Percentiles rank a stretch among this genome's conserved stretches.
Evolutionary conservation across 2,113 vertebrate species (phyloP).

Genomic region (Chelonoidis abingdonii): DNA sequence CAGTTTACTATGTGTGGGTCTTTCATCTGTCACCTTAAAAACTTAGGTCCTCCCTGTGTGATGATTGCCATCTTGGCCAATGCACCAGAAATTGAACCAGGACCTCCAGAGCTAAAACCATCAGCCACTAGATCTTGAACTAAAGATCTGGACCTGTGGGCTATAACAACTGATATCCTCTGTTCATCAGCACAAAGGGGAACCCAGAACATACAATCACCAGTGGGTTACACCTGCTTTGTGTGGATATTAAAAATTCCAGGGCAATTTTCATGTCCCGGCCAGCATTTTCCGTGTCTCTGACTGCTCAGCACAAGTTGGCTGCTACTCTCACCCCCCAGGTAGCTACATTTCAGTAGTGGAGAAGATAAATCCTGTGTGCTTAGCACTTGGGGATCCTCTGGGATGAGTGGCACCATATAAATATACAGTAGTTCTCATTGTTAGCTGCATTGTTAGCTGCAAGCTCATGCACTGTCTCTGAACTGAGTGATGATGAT

Average conservation of each 20-base stretch:
- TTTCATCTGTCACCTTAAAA: background rate
- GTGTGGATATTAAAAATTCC: too few species aligned
- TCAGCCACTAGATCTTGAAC: background rate
- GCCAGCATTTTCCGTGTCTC: background rate
- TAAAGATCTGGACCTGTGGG: background rate
- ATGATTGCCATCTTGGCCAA: background rate
- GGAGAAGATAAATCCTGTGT: background rate
- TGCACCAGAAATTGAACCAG: background rate
- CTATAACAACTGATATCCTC: background rate
- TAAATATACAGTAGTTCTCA: background rate
- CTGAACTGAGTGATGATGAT: background rate
- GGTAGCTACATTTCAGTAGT: background rate
- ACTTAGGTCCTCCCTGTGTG: background rate
- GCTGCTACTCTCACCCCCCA: background rate
- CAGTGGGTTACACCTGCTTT: background rate
- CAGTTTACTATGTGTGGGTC: background rate
- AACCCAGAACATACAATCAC: rapidly evolving
- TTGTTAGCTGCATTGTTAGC: background rate
- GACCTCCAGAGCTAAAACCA: background rate
- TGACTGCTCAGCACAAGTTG: background rate
- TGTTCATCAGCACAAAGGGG: rapidly evolving
- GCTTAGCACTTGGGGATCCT: background rate
- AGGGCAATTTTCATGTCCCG: background rate
- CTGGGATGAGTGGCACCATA: background rate
- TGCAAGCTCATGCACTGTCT: background rate